A percentile compares a stretch with the other conserved stretches of the same genome.
These are phyloP conservation scores for Crenuchus spilurus DNA, from an alignment of 2,797 vertebrate species.

Conservation along the genomic window DNA sequence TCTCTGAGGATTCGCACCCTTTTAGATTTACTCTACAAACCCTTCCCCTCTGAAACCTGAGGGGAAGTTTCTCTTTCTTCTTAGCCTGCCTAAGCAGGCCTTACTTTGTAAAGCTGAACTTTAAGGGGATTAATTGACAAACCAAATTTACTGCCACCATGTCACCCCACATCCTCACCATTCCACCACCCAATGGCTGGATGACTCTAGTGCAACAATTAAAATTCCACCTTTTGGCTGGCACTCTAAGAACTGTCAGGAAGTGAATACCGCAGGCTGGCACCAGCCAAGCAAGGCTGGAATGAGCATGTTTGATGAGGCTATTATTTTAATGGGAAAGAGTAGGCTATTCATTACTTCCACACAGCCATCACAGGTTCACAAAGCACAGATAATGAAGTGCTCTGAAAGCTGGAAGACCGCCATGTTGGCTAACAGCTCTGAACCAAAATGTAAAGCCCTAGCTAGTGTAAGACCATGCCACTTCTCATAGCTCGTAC, in stretches of 20 bases:
- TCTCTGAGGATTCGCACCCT: slow-evolving; percentile 74
- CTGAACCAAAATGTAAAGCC: slow-evolving; percentile 53
- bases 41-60: slow-evolving; percentile 55
- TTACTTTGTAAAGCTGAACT: slow-evolving; percentile 65
- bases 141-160: slow-evolving; percentile 66
- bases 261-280: slow-evolving; percentile 56
- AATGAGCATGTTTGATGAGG: slow-evolving; percentile 69
- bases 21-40: slow-evolving; percentile 53
- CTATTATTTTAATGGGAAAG: slow-evolving; percentile 78
- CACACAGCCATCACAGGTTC: slow-evolving; percentile 67
- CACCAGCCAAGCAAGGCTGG: slow-evolving; percentile 59
- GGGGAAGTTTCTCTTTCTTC: slow-evolving; percentile 61
- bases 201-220: slow-evolving; percentile 73
- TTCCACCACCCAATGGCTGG: slow-evolving; percentile 51
- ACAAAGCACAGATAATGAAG: slow-evolving; percentile 75
- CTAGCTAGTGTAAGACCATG: slow-evolving; percentile 63
- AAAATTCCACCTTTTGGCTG: slow-evolving; percentile 71
- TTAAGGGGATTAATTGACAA: slow-evolving; percentile 67
- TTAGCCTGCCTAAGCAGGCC: slow-evolving; percentile 55
- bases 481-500: slow-evolving; percentile 54
- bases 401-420: slow-evolving; percentile 63
- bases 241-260: slow-evolving; percentile 57
- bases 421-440: slow-evolving; percentile 56
- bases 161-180: slow-evolving; percentile 48
- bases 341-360: slow-evolving; percentile 71